These are phyloP conservation scores for Schizaphis graminum DNA, from an alignment of 2,888 invertebrate genomes.

Conservation along the genomic window DNA sequence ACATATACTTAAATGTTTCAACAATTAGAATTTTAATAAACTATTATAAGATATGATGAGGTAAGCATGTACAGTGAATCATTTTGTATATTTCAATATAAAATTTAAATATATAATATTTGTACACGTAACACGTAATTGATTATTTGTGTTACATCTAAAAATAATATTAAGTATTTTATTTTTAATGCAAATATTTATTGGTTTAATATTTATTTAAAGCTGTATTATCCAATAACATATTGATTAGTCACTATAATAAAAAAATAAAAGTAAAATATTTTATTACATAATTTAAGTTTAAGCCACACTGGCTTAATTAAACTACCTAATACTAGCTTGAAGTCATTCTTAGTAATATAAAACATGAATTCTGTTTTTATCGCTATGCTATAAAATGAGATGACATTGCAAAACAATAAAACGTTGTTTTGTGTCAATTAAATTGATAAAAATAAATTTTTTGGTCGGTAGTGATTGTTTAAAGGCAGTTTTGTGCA, in stretches of 20 bases:
- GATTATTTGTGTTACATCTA: background rate
- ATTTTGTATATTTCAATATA: background rate
- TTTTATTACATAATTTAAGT: background rate
- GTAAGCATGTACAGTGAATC: background rate
- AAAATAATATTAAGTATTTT: background rate
- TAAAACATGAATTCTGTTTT: background rate
- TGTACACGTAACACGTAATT: background rate
- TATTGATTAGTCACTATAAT: background rate
- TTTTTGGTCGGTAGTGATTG: background rate
- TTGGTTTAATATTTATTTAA: background rate
- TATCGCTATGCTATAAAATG: background rate
- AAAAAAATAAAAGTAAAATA: background rate
- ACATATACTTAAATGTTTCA: background rate
- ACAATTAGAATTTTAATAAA: background rate
- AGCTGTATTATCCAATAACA: background rate
- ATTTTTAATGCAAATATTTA: background rate
- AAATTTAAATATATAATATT: background rate
- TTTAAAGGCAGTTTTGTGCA: background rate
- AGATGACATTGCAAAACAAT: background rate
- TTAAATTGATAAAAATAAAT: background rate
- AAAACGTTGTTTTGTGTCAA: background rate
- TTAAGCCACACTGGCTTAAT: background rate
- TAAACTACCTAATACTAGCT: background rate
- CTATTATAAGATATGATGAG: background rate
- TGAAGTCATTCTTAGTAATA: background rate